Conservation (phyloP, 2,113 vertebrate genomes). For the Sakesphorus luctuosus region DNA sequence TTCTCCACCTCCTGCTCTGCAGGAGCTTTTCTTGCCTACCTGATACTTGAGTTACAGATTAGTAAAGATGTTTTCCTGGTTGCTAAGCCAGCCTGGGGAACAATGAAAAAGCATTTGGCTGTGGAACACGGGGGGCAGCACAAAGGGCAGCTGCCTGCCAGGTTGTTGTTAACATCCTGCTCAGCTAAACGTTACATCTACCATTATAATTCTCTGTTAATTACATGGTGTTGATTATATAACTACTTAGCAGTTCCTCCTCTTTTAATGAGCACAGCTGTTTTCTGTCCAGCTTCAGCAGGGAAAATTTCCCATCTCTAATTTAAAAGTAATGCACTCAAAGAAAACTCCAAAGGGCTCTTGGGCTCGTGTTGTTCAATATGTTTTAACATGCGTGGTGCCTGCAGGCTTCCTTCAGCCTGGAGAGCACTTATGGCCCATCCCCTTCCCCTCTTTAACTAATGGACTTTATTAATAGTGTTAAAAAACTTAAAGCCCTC, state of each 20-base stretch:
- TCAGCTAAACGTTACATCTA: not conserved
- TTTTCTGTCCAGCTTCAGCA: conserved; percentile 71
- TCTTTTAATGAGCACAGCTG: conserved; percentile 75
- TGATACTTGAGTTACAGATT: not conserved
- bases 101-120: not conserved
- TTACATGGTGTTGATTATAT: conserved; percentile 68
- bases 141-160: not conserved
- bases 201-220: conserved; percentile 66
- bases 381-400: not conserved
- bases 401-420: conserved; percentile 9
- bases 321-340: conserved; percentile 66
- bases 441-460: not conserved
- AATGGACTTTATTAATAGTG: conserved; percentile 38
- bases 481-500: not conserved
- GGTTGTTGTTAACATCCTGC: conserved; percentile 5
- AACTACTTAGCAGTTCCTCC: conserved; percentile 64
- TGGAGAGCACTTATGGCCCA: not conserved
- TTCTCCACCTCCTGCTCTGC: not conserved
- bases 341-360: conserved; percentile 64
- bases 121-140: not conserved
- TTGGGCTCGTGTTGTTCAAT: conserved; percentile 15
- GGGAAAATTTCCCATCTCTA: conserved; percentile 59
- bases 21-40: not conserved
- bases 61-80: rapidly evolving
- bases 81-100: not conserved